Percentiles rank a stretch among this genome's conserved stretches.
Evolutionary conservation across 1,140 invertebrate genomes (phyloP).

Genomic region (Xylocopa sonorina): DNA sequence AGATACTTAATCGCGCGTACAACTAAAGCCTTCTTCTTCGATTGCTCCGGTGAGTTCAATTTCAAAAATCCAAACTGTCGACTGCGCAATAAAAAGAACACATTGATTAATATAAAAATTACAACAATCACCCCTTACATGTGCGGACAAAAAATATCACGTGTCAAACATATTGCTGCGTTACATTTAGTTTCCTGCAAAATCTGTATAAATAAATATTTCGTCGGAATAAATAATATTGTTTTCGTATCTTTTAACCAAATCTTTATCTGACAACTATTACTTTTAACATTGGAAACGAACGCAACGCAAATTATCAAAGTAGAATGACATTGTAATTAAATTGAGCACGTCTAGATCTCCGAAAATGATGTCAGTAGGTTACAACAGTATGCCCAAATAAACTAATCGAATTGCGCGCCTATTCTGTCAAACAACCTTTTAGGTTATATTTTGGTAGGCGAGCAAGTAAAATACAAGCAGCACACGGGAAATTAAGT

Average conservation of each 20-base stretch:
- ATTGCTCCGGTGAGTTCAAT: conserved; percentile 88
- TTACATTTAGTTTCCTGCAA: neutral
- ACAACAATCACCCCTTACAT: neutral
- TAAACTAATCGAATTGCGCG: conserved; percentile 58
- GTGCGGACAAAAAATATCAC: neutral
- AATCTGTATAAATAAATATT: neutral
- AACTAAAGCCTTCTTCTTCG: conserved; percentile 89
- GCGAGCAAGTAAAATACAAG: neutral
- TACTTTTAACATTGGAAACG: neutral
- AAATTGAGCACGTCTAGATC: conserved; percentile 1
- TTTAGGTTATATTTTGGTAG: conserved; percentile 58
- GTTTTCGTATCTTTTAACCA: neutral
- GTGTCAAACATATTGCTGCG: neutral
- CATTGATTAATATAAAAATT: neutral
- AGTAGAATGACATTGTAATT: neutral
- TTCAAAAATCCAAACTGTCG: conserved; percentile 94
- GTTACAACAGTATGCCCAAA: conserved; percentile 55
- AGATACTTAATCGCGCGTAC: conserved; percentile 92
- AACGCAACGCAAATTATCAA: neutral
- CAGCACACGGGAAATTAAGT: neutral
- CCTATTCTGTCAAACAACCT: conserved; percentile 68
- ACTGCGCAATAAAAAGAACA: conserved; percentile 82
- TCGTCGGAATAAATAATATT: neutral
- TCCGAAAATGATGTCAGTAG: conserved; percentile 72
- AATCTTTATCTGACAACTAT: neutral